Base-by-base conservation (phyloP, 2,888 invertebrate genomes). In the Macaria notata region DNA sequence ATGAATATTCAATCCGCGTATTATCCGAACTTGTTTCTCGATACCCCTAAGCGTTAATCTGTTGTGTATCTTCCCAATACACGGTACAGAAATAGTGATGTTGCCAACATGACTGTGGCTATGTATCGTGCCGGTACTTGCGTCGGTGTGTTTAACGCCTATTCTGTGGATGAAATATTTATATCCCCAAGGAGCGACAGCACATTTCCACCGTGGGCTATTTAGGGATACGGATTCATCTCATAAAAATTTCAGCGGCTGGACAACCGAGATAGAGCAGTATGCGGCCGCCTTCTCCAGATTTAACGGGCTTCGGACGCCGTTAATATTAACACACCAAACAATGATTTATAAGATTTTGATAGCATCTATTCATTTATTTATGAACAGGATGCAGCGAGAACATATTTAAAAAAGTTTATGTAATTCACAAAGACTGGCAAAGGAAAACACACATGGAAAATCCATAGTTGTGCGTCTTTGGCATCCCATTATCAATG, bases 61-160 rank as follows among this genome's bases (percentile, higher is more conserved):
- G 56, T 61, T 51, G 49, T 46, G 56, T 45, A 54, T 51, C 59
- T 49, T 55, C 47, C 38, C 66, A 66, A 73, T 75, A 65, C 62
- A 61, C 52, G 62, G 59, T 70, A 75, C 83, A 70, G 74, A 84
- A 84, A 86, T 84, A 84, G 80, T 77, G 67, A 64, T 66, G 64
- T 65, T 41, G 51, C 44, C 46, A 41, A 41, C 71, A 72, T 65
- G 52, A 36, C 59, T 41, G n/a, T 41, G n/a, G 41, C 41, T 41
- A n/a, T 41, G 4, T 41, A 8, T 38, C 38, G 4, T 36, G 7
- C 41, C 41, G 41, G 41, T 60, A 65, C 63, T 64, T 61, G 63
- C 65, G 71, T 69, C 65, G 63, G 66, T 73, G 69, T 65, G 66
- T 71, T 72, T 71, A 67, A 69, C 68, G 66, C 64, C 69, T 71